Percentiles rank a stretch among this genome's conserved stretches.
Conservation (phyloP, 2,888 invertebrate genomes). For the Chymomyza caudatula region DNA sequence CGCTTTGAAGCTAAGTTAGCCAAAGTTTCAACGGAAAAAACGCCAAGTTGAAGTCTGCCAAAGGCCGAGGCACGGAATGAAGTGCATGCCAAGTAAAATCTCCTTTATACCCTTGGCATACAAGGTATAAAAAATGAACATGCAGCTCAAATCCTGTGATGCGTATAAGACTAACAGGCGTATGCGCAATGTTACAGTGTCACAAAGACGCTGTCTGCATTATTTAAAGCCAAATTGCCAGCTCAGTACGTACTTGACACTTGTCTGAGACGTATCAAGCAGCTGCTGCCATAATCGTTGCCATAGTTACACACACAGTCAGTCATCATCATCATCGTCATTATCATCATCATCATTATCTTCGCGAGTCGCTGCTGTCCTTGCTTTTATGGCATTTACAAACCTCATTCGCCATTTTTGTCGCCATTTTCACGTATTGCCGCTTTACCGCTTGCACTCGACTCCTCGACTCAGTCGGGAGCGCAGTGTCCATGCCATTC, state of each 20-base stretch:
- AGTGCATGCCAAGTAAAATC: no score
- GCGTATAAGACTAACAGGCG: constrained; percentile 15
- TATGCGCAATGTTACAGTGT: constrained; percentile 20
- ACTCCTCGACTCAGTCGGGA: neutral
- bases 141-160: no score
- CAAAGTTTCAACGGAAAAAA: no score
- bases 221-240: neutral
- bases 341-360: neutral
- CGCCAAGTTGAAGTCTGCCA: no score
- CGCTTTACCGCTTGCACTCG: neutral
- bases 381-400: constrained; percentile 46
- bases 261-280: neutral
- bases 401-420: constrained; percentile 47
- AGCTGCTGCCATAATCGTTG: neutral
- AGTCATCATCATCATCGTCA: neutral
- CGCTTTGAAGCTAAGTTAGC: no score
- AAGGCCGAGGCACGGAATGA: no score
- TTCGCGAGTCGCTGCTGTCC: constrained; percentile 8
- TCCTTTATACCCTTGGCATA: no score
- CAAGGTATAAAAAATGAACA: no score
- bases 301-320: neutral
- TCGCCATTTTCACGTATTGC: constrained; percentile 24
- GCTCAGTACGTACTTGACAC: neutral
- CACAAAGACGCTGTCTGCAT: constrained; percentile 1
- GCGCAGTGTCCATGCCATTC: neutral